Conservation (phyloP, 2,797 vertebrate species). For the Manis crassicaudata region DNA sequence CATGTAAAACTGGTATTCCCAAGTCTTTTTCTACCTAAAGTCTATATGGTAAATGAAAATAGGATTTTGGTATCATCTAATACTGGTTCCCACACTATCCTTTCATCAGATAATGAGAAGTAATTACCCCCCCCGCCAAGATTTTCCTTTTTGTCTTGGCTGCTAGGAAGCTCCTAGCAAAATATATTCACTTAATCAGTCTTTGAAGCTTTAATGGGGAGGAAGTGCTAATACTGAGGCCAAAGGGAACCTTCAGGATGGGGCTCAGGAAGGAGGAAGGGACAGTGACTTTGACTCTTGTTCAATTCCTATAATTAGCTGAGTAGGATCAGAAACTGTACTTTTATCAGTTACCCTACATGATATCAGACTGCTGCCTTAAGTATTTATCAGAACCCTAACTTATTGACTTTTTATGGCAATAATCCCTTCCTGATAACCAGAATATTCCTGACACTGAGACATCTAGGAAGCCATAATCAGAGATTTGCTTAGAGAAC, state of each 20-base stretch:
- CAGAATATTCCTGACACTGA: background rate
- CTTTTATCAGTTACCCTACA: too few species aligned
- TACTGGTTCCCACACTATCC: background rate
- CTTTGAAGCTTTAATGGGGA: background rate
- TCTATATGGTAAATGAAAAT: background rate
- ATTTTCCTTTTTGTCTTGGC: background rate
- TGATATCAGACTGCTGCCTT: too few species aligned
- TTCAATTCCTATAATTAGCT: background rate
- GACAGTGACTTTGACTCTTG: too few species aligned
- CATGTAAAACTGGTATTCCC: background rate
- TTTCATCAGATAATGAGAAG: background rate
- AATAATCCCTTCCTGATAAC: background rate
- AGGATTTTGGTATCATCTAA: background rate
- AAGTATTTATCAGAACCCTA: background rate
- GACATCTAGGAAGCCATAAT: background rate
- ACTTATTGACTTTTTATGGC: rapidly evolving
- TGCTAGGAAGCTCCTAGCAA: background rate
- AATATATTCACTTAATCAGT: background rate
- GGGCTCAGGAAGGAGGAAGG: background rate
- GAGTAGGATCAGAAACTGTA: background rate
- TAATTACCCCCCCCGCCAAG: background rate
- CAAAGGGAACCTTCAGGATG: background rate
- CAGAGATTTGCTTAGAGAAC: background rate
- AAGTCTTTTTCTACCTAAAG: background rate
- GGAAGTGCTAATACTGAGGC: background rate